Base-by-base conservation (phyloP, 2,888 invertebrate genomes). In the Zygothrica quintamaculata region DNA sequence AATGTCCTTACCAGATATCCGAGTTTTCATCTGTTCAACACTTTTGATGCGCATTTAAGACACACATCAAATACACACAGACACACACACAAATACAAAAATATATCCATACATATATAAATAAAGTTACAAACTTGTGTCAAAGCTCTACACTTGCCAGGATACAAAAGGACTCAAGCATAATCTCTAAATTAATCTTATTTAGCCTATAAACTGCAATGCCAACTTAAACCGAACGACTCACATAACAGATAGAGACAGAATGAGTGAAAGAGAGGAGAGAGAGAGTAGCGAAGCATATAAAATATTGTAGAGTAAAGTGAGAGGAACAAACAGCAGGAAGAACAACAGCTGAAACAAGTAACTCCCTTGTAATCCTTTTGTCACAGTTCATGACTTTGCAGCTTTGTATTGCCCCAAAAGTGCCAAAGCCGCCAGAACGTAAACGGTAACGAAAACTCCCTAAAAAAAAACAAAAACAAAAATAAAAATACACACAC, bases 311-410 rank as follows among this genome's bases (percentile, higher is more conserved):
- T n/a, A n/a, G n/a, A n/a, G n/a, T n/a, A n/a, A n/a, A n/a, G 6
- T 31, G 4, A n/a, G 8, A 25, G 8, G 25, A 0, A 11, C n/a
- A 11, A n/a, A 11, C 25, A 15, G 5, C 8, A 26, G 13, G 39
- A 7, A 12, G 16, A 26, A 39, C 36, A 39, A 13, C n/a, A 34
- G 18, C 75, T 74, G 48, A 60, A 64, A 61, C 48, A 65, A 66
- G 82, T 75, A 78, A 81, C 85, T 78, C 71, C 56, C 53, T 52
- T 65, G 87, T 87, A 82, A 82, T 85, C 82, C 82, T 70, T 85
- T 82, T 87, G 82, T 76, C 87, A 87, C 87, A 78, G 71, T 59
- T 70, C 79, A 73, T 78, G 87, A 87, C 85, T 87, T 58, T 65
- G 52, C 82, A 72, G 69, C 66, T 76, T 84, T 69, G 8, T 25